Conservation (phyloP, 1,140 invertebrate species). For the Euborellia annulipes region DNA sequence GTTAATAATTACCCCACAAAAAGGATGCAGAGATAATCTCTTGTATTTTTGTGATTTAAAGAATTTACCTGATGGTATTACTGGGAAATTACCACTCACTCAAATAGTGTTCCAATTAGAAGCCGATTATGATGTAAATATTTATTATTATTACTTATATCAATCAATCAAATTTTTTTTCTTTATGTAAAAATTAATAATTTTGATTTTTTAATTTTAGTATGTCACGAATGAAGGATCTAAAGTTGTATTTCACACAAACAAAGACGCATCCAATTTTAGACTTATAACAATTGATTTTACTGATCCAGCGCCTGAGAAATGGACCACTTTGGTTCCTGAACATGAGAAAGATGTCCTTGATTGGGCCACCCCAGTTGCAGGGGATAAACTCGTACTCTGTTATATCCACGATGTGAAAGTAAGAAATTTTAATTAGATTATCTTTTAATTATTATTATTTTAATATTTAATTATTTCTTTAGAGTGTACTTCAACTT, state of each 20-base stretch:
- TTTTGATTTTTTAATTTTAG: slow-evolving; percentile 33
- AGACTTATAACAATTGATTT: slow-evolving; percentile 79
- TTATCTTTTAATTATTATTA: background rate
- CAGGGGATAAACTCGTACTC: slow-evolving; percentile 73
- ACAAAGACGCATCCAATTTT: slow-evolving; percentile 86
- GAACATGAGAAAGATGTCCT: slow-evolving; percentile 80
- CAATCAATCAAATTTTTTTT: slow-evolving; percentile 9
- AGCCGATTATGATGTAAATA: slow-evolving; percentile 75
- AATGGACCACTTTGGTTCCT: slow-evolving; percentile 70
- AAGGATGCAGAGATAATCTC: slow-evolving; percentile 78
- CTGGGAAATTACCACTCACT: slow-evolving; percentile 44
- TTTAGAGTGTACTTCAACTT: slow-evolving; percentile 30
- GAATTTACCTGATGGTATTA: slow-evolving; percentile 34
- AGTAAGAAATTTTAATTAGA: slow-evolving; percentile 32
- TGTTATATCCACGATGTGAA: slow-evolving; percentile 93
- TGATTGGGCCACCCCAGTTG: slow-evolving; percentile 70
- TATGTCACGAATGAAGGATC: slow-evolving; percentile 82
- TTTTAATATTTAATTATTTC: slow-evolving; percentile 18
- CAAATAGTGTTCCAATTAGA: slow-evolving; percentile 80
- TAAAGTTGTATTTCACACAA: slow-evolving; percentile 77
- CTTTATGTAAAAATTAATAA: background rate
- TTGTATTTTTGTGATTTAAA: slow-evolving; percentile 66
- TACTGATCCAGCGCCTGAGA: slow-evolving; percentile 51
- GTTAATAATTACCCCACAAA: slow-evolving; percentile 57
- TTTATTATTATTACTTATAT: slow-evolving; percentile 1